Base-by-base conservation (phyloP, 2,888 invertebrate species). In the Polydrusus tereticollis region DNA sequence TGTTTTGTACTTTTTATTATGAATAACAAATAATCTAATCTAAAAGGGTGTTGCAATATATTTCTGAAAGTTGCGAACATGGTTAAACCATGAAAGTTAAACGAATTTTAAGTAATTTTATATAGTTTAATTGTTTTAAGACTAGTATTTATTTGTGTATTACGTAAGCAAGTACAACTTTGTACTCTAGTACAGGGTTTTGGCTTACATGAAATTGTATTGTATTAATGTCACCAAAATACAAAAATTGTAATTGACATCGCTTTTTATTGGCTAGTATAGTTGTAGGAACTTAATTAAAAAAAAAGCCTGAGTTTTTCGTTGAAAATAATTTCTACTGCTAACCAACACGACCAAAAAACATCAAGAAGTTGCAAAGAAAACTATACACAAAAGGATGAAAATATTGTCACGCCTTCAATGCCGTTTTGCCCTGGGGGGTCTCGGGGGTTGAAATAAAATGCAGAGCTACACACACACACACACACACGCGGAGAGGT, bases 101-200 rank as follows among this genome's bases (percentile, higher is more conserved):
- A 59, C 59, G 59, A 59, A 59, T 59, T 59, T 59, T 59, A 38
- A 38, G 21, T 59, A 59, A 21, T 43, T 41, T 59, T 38, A 38
- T 38, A 38, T 59, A 59, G 59, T 20, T 36, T 38, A 41, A 20
- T n/a, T 12, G 18, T 57, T 57, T n/a, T 8, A 38, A 20, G 36
- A 38, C 20, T 38, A 59, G 38, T 59, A 59, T 59, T 59, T 59
- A 59, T 59, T 59, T 59, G 26, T 23, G 59, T 59, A 59, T 59
- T 36, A 59, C 29, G 29, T 55, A 38, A 41, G 20, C 12, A 57
- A 57, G 26, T 41, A 38, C 33, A 59, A 38, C 41, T 59, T 59
- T 43, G 26, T 59, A 58, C 26, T 36, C 16, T 58, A 58, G 58
- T 58, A 43, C 59, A 41, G 38, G 21, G 18, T 20, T 59, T 41